Conservation (phyloP, 1,140 invertebrate species). For the Drosophila aff. region DNA sequence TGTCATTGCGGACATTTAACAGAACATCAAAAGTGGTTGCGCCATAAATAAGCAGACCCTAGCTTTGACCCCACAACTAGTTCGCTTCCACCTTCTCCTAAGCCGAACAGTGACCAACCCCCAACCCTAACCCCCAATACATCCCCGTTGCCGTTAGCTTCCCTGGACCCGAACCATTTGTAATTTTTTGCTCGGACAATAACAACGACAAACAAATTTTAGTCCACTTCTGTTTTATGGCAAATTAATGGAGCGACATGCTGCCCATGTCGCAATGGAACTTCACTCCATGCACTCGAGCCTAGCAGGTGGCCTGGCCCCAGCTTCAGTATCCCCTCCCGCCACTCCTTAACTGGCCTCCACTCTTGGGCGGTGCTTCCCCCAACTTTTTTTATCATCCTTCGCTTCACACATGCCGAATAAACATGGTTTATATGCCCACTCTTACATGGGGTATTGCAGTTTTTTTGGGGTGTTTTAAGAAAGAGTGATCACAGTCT, state of each 20-base stretch:
- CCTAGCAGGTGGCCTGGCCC: constrained; percentile 71
- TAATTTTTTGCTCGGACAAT: constrained; percentile 69
- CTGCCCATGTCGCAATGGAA: constrained; percentile 68
- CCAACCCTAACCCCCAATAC: background rate
- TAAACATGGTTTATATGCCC: constrained; percentile 57
- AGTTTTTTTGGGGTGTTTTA: background rate
- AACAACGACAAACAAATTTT: constrained; percentile 79
- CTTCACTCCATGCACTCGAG: constrained; percentile 54
- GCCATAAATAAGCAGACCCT: constrained; percentile 68
- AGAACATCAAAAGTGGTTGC: constrained; percentile 72
- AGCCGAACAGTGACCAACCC: background rate
- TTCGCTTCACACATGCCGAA: constrained; percentile 77
- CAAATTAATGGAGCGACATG: constrained; percentile 84
- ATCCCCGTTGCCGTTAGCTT: background rate
- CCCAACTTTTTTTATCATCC: constrained; percentile 17
- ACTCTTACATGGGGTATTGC: background rate
- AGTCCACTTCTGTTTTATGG: constrained; percentile 84
- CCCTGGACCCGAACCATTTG: constrained; percentile 61
- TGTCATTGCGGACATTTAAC: constrained; percentile 76
- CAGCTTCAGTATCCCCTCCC: background rate
- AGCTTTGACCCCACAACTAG: constrained; percentile 18
- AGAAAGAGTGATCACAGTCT: too few species aligned
- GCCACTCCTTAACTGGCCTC: background rate
- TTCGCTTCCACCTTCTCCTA: background rate
- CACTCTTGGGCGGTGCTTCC: background rate